Conservation (phyloP, 2,113 vertebrate genomes). For the Silurus asotus region DNA sequence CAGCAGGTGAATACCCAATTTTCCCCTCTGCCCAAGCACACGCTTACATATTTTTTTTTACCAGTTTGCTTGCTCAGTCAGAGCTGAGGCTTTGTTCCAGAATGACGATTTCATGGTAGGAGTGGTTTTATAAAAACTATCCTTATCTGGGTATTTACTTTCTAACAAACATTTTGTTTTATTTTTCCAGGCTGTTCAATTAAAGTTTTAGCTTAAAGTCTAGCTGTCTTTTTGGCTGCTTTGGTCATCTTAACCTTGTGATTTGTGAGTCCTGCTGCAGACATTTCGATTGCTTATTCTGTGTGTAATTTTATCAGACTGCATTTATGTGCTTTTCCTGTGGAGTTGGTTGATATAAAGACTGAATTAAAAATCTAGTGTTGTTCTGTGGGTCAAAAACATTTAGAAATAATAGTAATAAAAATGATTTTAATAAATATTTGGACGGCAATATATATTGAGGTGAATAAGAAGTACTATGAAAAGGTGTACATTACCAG, state of each 20-base stretch:
- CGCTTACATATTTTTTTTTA: slow-evolving; percentile 33
- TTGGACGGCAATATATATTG: background rate
- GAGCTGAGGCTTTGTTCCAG: background rate
- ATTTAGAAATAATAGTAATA: background rate
- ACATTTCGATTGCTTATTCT: background rate
- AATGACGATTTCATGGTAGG: too few relatives aligned
- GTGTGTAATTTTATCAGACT: background rate
- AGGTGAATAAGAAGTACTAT: background rate
- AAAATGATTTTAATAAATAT: background rate
- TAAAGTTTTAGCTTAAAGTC: background rate
- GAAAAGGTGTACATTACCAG: background rate
- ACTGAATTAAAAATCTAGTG: background rate
- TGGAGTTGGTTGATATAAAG: background rate
- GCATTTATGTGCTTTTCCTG: background rate
- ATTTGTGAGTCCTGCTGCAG: background rate
- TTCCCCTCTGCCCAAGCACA: slow-evolving; percentile 48
- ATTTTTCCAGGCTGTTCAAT: background rate
- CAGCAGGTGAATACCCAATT: slow-evolving; percentile 83
- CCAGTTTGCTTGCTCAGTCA: slow-evolving; percentile 63
- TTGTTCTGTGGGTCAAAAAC: background rate
- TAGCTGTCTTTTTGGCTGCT: background rate
- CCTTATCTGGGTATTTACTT: slow-evolving; percentile 4
- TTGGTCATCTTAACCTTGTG: background rate
- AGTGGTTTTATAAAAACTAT: background rate
- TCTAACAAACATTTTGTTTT: background rate